phyloP scores from a whole-genome alignment of 2,888 invertebrate species.

The Heliconius cydno region DNA sequence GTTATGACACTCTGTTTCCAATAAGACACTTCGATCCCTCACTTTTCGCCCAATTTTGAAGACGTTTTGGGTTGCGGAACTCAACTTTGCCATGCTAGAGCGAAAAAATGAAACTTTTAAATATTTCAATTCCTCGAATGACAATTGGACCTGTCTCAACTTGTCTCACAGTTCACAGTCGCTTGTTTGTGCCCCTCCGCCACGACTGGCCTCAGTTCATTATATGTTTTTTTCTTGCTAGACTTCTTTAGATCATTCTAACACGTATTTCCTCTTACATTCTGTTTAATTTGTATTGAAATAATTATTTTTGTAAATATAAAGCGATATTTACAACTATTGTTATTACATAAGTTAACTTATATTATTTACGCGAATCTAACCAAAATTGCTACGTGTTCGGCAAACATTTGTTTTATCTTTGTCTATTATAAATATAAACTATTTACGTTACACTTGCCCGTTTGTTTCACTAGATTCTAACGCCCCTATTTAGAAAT shows the following conservation, averaged over 20 bases:
- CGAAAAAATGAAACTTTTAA: no score
- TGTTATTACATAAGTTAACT: neutral
- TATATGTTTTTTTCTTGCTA: no score
- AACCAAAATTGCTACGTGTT: neutral
- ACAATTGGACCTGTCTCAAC: no score
- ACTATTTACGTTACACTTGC: neutral
- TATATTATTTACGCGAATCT: neutral
- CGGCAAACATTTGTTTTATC: neutral
- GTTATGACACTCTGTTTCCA: no score
- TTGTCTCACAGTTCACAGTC: no score
- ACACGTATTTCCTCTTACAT: neutral
- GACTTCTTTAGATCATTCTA: neutral
- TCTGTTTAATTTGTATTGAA: neutral
- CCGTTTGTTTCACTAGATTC: constrained; percentile 9
- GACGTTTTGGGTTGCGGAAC: no score
- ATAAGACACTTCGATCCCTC: no score
- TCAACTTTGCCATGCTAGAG: no score
- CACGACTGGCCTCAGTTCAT: no score
- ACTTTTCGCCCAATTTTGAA: no score
- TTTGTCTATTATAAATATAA: neutral
- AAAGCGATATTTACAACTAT: neutral
- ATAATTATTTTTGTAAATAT: neutral
- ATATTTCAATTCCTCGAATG: no score
- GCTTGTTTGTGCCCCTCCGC: no score
- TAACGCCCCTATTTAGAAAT: neutral